Conservation (phyloP, 2,113 vertebrate species). For the Lepus americanus region DNA sequence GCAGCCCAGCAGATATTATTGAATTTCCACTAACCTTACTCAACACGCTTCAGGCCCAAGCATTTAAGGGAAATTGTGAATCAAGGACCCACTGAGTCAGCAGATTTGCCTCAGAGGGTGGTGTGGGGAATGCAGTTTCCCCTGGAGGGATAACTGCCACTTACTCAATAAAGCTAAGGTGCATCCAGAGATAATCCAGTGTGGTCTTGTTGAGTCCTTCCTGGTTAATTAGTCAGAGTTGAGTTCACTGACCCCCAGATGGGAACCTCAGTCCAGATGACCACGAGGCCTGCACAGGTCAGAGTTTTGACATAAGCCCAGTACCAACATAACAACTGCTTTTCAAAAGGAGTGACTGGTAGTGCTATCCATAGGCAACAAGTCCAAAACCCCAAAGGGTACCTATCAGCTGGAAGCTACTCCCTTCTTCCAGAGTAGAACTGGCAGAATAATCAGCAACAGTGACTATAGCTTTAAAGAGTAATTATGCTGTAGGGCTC, state of each 20-base stretch:
- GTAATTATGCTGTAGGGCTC: not conserved
- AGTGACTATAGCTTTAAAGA: not conserved
- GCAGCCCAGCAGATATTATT: not conserved
- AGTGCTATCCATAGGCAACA: not conserved
- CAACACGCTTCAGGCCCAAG: not conserved
- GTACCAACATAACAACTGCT: not conserved
- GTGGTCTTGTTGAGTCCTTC: not conserved
- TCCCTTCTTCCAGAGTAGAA: not conserved
- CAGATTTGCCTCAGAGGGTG: not conserved
- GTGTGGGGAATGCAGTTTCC: not conserved
- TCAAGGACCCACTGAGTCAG: not conserved
- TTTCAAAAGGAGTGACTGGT: not conserved
- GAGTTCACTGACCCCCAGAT: not conserved
- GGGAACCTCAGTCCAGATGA: not conserved
- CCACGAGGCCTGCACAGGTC: not conserved
- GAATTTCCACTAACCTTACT: not conserved
- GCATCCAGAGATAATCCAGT: not conserved
- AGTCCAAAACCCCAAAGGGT: not conserved
- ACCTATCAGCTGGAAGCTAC: not conserved
- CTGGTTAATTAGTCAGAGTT: not conserved
- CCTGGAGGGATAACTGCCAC: not conserved
- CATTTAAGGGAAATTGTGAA: not conserved
- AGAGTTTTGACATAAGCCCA: not conserved
- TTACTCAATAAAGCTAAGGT: not conserved
- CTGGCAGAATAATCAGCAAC: not conserved